Evolutionary conservation across 2,113 vertebrate species (phyloP), one percentile per base, ranked within the genome.

Genomic region (Naja naja): DNA sequence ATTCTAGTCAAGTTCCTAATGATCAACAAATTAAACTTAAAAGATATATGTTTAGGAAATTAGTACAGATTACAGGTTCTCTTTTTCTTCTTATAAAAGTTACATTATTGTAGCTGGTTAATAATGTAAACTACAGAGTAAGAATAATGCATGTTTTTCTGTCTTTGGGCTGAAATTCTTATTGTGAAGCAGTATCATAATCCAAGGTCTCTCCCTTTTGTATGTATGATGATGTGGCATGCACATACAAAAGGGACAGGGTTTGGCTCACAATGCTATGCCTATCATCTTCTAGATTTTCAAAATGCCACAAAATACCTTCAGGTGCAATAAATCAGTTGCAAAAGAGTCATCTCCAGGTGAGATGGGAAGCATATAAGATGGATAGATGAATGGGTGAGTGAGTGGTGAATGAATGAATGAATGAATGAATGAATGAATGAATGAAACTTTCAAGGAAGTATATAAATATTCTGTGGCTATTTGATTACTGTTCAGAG

Each of bases 11-110:
- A 25, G 56, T 7, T 18, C 90, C 91, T 91, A 93, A 39, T 93
- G 39, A 30, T 92, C 90, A 93, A 56, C 86, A 96, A 87, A 91
- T 85, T 49, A 89, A 93, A 93, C 69, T 95, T 87, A 47, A 91
- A 88, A 85, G 47, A 88, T 94, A 60, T 49, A 47, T 47, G 52
- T 92, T 88, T 74, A 74, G n/a, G 16, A 54, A 52, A 23, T 88
- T 89, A 43, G 25, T 25, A 89, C 92, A 39, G 90, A 47, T 47
- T 47, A n/a, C n/a, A 47, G 47, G 47, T 27, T 94, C 92, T 12
- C 10, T 22, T 92, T 93, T 56, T 49, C 53, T n/a, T 1, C 9
- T 7, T 1, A 10, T 54, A 56, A 90, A 88, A 18, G 25, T 0
- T 93, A 91, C 90, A 93, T 43, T 86, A 0, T 90, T 89, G 27